A percentile compares a stretch with the other conserved stretches of the same genome.
Evolutionary conservation across 2,113 vertebrate species (phyloP).

Genomic region (Rhynchopsitta pachyrhyncha): DNA sequence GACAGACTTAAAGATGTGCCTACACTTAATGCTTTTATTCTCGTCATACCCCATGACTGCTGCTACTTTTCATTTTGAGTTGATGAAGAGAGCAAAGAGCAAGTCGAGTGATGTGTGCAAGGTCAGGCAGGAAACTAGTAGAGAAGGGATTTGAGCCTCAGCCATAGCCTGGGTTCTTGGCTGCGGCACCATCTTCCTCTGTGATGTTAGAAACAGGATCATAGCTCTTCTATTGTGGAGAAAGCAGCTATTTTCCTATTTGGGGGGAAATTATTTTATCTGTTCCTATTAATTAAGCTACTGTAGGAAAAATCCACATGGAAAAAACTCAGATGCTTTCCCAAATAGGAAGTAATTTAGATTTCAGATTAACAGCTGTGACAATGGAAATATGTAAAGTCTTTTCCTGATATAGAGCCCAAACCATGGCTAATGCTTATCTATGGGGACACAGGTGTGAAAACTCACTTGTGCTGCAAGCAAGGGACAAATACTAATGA

Average conservation of each 20-base stretch:
- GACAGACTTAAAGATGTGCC: neutral
- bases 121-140: neutral
- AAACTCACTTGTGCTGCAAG: neutral
- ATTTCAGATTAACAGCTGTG: slow-evolving; percentile 52
- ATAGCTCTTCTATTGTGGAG: neutral
- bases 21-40: neutral
- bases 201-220: neutral
- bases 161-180: neutral
- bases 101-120: neutral
- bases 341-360: slow-evolving; percentile 65
- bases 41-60: neutral
- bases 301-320: slow-evolving; percentile 7
- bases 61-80: neutral
- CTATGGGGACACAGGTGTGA: neutral
- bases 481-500: neutral
- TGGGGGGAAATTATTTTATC: neutral
- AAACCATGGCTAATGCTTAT: neutral
- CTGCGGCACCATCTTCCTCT: neutral
- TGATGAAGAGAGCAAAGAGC: neutral
- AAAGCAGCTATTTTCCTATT: slow-evolving; percentile 12
- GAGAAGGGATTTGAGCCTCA: neutral
- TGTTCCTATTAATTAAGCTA: neutral
- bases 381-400: slow-evolving; percentile 48
- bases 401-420: neutral
- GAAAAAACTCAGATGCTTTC: slow-evolving; percentile 28